A percentile compares a stretch with the other conserved stretches of the same genome.
phyloP scores from a whole-genome alignment of 92 coral and sea anemone genomes.

The Nematostella vectensis region DNA sequence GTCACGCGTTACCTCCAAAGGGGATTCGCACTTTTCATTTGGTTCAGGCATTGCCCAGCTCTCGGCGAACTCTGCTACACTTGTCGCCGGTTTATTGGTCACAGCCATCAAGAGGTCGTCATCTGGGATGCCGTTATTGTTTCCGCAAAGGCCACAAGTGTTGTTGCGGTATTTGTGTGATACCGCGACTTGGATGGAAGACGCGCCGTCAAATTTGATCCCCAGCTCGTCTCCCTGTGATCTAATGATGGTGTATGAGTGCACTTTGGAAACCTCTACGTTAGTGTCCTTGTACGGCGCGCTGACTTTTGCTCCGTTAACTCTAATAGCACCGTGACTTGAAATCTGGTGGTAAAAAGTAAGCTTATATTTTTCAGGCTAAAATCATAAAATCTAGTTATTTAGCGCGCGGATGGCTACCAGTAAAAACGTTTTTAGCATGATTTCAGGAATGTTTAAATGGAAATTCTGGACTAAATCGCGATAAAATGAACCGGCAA shows the following conservation, averaged over 20 bases:
- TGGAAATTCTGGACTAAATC: too few species aligned
- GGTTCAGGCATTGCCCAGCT: slow-evolving; percentile 51
- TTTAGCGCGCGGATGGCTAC: too few species aligned
- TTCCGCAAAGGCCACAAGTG: slow-evolving; percentile 73
- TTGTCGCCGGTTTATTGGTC: slow-evolving; percentile 36
- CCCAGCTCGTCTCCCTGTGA: slow-evolving; percentile 60
- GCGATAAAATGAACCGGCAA: too few species aligned
- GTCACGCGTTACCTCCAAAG: slow-evolving; percentile 15
- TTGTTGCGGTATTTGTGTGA: slow-evolving; percentile 33
- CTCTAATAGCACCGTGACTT: slow-evolving; percentile 23
- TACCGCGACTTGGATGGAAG: slow-evolving; percentile 43
- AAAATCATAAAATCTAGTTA: too few species aligned
- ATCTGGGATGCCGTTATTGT: slow-evolving; percentile 50
- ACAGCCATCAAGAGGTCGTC: slow-evolving; percentile 41
- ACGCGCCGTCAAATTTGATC: slow-evolving; percentile 51
- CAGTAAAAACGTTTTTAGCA: too few species aligned
- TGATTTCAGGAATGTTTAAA: too few species aligned
- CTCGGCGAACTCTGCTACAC: slow-evolving; percentile 48
- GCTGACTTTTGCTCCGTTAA: too few species aligned
- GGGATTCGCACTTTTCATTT: slow-evolving; percentile 36
- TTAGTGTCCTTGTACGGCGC: slow-evolving; percentile 56
- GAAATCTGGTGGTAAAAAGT: too few species aligned
- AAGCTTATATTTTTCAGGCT: too few species aligned
- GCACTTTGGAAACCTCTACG: slow-evolving; percentile 33
- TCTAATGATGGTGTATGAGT: slow-evolving; percentile 34